Evolutionary conservation across 2,888 invertebrate genomes (phyloP).

Genomic region (Hymenopus coronatus): DNA sequence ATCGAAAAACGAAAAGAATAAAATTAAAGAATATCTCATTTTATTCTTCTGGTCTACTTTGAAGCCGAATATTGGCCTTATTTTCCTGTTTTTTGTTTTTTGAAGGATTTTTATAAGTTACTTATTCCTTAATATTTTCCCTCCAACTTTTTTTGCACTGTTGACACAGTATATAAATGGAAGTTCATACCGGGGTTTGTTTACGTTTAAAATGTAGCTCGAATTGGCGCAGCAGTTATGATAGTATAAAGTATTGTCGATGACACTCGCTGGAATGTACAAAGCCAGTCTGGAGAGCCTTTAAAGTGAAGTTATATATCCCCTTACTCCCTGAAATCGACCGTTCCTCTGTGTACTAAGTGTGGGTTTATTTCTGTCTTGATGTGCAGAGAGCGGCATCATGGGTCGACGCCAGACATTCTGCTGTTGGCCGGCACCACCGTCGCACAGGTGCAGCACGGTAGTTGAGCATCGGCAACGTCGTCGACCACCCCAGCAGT

Average conservation of each 20-base stretch:
- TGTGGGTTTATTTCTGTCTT: slow-evolving; percentile 14
- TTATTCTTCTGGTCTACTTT: too few relatives aligned
- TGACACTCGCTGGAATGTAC: not conserved
- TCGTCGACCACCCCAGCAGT: not conserved
- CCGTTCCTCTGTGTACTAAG: slow-evolving; percentile 3
- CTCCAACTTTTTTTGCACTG: too few relatives aligned
- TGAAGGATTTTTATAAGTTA: too few relatives aligned
- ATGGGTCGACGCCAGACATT: slow-evolving; percentile 19
- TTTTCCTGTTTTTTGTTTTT: too few relatives aligned
- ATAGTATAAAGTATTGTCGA: not conserved
- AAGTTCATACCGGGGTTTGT: too few relatives aligned
- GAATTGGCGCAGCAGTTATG: not conserved
- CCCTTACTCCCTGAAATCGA: slow-evolving; percentile 12
- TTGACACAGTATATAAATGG: too few relatives aligned
- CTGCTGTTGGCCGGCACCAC: slow-evolving; percentile 2
- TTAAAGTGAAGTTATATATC: not conserved
- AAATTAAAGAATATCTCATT: too few relatives aligned
- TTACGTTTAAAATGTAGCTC: not conserved
- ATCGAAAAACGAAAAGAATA: too few relatives aligned
- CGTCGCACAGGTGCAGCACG: not conserved
- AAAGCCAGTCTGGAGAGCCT: not conserved
- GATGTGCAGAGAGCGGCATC: slow-evolving; percentile 11
- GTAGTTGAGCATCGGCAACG: not conserved
- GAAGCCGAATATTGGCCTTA: too few relatives aligned
- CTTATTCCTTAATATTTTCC: too few relatives aligned